Evolutionary conservation across 2,797 vertebrate genomes (phyloP).

Genomic region (Pelodytes ibericus): DNA sequence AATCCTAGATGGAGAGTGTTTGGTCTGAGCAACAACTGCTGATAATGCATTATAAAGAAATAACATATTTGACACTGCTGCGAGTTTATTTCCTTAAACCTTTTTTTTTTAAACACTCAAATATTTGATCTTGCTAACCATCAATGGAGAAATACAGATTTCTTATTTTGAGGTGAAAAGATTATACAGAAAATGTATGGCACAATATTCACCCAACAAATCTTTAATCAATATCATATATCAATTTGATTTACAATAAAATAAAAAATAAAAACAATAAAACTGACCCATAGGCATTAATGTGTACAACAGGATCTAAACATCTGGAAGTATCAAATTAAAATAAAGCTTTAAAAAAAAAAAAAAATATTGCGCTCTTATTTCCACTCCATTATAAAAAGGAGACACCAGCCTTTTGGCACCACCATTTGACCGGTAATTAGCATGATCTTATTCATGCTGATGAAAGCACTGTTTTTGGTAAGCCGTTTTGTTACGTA

Average conservation of each 20-base stretch:
- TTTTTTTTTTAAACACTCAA: conserved; percentile 22
- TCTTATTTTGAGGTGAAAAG: conserved; percentile 15
- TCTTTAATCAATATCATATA: conserved; percentile 44
- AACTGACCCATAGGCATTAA: conserved; percentile 32
- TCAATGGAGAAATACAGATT: conserved; percentile 29
- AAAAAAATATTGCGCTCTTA: conserved; percentile 14
- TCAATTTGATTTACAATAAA: conserved; percentile 49
- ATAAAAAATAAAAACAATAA: conserved; percentile 25
- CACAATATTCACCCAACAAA: conserved; percentile 63
- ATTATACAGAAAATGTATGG: conserved; percentile 63
- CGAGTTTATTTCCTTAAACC: conserved; percentile 27
- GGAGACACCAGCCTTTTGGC: conserved; percentile 71
- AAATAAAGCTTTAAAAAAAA: conserved; percentile 37
- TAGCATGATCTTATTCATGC: conserved; percentile 1
- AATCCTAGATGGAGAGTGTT: neutral
- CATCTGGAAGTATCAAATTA: conserved; percentile 22
- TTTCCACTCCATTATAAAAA: conserved; percentile 26
- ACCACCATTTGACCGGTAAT: conserved; percentile 65
- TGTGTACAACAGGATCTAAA: conserved; percentile 32
- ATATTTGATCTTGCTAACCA: conserved; percentile 31
- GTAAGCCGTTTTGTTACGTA: conserved; percentile 43
- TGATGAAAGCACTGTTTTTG: conserved; percentile 18
- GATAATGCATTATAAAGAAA: neutral
- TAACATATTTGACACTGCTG: conserved; percentile 12
- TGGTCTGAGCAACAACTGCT: neutral